Evolutionary conservation across 2,797 vertebrate genomes (phyloP), one percentile per base, ranked within the genome.

Genomic region (Ibycter americanus): DNA sequence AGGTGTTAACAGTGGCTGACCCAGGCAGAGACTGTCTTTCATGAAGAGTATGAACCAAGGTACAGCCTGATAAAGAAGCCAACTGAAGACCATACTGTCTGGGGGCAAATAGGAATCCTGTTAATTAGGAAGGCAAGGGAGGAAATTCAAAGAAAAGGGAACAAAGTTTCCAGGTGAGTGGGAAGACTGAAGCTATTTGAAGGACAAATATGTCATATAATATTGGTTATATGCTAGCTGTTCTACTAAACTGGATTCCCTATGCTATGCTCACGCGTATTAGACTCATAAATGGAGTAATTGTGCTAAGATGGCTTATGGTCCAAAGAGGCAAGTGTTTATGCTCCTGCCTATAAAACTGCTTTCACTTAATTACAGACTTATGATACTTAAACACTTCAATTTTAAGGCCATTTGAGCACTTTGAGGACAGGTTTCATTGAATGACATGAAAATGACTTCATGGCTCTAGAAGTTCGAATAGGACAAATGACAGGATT

Each of bases 261-360:
- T 46, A 23, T 2, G 0, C 9, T 84, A 6, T 29, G 8, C 3
- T 76, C 1, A 76, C 20, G 54, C 3, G 29, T 49, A 5, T 42
- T 71, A 67, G 32, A 59, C 15, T 74, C 31, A 29, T 52, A 82
- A 85, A 58, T 31, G 4, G 12, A 80, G 12, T 34, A 68, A 62
- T 15, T 66, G 18, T 77, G 20, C 20, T 36, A 71, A 87, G 16
- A 36, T 58, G 14, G 10, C 15, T 78, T 59, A 40, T 18, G 22
- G 40, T 63, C 27, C 51, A 66, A 71, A 78, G 52, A 71, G 25
- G 9, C 8, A 66, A 82, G 6, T 66, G 8, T 20, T 87, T 70
- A 51, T 81, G 16, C 3, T 67, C 6, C 56, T 86, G 31, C 27
- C 12, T 51, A 21, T 73, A 86, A 83, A 89, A 59, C 21, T 72